Evolutionary conservation across 2,888 invertebrate species (phyloP), one percentile per base, ranked within the genome.

Genomic region (Dorcus hopei): DNA sequence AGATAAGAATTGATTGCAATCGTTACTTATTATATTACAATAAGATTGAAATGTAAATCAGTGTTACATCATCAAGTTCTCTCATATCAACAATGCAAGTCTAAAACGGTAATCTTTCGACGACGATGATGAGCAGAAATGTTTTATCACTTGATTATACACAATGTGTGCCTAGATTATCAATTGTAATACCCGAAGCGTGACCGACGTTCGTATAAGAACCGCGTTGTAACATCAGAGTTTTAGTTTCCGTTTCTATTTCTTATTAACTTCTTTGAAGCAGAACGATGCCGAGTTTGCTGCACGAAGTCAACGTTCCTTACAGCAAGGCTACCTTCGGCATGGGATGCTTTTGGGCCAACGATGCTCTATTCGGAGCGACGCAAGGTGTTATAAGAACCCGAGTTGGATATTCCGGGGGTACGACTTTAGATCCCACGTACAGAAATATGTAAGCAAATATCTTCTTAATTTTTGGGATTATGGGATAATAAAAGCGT

Each of bases 261-360:
- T 7, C 26, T 4, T 7, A 33, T 33, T 33, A 9, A 9, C 11
- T 67, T 84, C 23, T 52, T 55, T 23, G 14, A 58, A 60, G 38
- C 53, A 66, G 66, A 59, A 63, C 59, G 14, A 79, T 78, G 78
- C 73, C 77, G 8, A 70, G 81, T 43, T 80, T 87, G 48, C 79
- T 86, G 14, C 88, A 89, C 71, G 83, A 88, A 78, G 82, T 86
- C 62, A 83, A 84, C 69, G 80, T 81, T 38, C 83, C 85, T 1
- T 84, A 84, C 51, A 84, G 87, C 74, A 88, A 87, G 70, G 95
- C 93, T 4, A 93, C 93, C 0, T 94, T 95, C 76, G 94, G 93
- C 9, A 93, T 95, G 94, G 93, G 93, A 9, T 95, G 95, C 77
- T 95, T 95, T 79, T 95, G 95, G 95, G 91, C 91, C 38, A 90